These are phyloP conservation scores for Eupithecia dodoneata DNA, from an alignment of 2,888 invertebrate species.

Conservation along the genomic window DNA sequence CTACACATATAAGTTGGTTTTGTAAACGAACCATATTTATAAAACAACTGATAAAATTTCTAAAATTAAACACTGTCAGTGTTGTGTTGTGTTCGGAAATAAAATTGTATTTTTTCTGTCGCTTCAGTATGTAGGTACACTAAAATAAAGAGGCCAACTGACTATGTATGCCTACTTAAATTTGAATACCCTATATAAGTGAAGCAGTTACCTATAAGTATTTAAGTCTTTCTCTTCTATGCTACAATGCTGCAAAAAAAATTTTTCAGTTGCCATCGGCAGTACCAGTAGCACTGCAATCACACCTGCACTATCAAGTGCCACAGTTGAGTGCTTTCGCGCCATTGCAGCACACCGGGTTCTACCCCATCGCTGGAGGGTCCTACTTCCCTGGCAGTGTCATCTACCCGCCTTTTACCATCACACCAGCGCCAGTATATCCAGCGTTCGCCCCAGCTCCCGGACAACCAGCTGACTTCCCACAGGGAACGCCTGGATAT, in stretches of 20 bases:
- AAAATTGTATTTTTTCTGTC: no score
- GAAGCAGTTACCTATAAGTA: background rate
- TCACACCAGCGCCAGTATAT: constrained; percentile 39
- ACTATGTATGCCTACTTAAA: background rate
- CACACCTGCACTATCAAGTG: constrained; percentile 64
- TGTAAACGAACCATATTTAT: no score
- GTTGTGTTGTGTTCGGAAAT: no score
- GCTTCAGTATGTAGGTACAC: no score
- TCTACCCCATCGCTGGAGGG: constrained; percentile 58
- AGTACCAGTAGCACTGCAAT: constrained; percentile 57
- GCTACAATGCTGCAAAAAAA: background rate
- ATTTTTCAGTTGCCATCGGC: constrained; percentile 62
- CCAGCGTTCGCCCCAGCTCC: constrained; percentile 42
- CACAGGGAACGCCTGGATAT: constrained; percentile 40
- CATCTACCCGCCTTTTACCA: constrained; percentile 54
- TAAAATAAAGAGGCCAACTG: background rate
- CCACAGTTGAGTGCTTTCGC: constrained; percentile 58
- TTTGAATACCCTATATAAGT: background rate
- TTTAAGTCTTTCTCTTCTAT: background rate
- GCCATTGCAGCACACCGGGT: constrained; percentile 56
- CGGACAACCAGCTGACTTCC: constrained; percentile 25
- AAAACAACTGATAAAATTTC: no score
- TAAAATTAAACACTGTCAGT: no score
- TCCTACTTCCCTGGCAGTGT: constrained; percentile 61
- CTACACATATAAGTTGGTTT: no score